These are phyloP conservation scores for Pelodiscus sinensis DNA, from an alignment of 2,113 vertebrate species.

Conservation along the genomic window DNA sequence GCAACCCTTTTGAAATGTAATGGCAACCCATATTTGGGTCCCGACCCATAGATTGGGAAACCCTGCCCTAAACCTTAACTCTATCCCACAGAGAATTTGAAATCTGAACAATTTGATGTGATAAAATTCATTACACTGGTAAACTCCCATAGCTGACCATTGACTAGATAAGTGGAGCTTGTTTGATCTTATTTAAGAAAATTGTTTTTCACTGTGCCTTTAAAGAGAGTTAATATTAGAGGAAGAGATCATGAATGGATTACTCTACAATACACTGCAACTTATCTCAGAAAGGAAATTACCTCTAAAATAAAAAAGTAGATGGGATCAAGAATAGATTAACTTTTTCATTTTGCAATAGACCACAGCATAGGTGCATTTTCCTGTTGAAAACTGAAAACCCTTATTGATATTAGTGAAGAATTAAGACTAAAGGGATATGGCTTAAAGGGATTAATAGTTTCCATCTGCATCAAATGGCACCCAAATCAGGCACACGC, in stretches of 20 bases:
- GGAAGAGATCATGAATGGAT: neutral
- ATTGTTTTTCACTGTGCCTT: neutral
- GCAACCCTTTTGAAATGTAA: no score
- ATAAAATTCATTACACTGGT: neutral
- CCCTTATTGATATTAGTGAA: neutral
- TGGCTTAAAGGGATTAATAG: neutral
- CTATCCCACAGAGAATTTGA: neutral
- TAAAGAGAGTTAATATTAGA: neutral
- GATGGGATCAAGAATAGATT: neutral
- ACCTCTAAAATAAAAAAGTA: neutral
- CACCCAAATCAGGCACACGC: neutral
- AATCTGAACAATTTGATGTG: neutral
- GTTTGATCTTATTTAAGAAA: neutral
- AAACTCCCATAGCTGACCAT: neutral
- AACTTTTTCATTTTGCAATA: neutral
- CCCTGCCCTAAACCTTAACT: no score
- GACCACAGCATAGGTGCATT: neutral
- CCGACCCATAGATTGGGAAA: no score
- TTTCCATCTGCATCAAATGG: neutral
- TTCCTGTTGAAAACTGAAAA: neutral
- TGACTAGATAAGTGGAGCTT: neutral
- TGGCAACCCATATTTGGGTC: no score
- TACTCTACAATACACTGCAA: neutral
- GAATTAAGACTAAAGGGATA: neutral
- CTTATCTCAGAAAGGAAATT: neutral